Base-by-base conservation (phyloP, 2,888 invertebrate genomes). In the Galerucella nymphaeae region DNA sequence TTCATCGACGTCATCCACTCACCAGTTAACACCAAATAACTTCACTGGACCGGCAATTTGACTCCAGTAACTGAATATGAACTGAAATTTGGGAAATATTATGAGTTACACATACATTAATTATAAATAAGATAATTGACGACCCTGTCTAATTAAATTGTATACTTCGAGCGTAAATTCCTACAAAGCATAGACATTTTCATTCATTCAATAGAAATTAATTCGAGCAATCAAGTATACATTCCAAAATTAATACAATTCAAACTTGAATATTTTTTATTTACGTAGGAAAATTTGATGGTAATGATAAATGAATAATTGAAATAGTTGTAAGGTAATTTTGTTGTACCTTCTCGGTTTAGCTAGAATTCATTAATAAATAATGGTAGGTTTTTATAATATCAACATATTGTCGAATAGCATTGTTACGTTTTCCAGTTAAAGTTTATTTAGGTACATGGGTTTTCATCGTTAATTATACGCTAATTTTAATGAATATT, bases 401-500 rank as follows among this genome's bases (percentile, higher is more conserved):
- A 50, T 14, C 2, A 16, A 50, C 50, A 50, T 50, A 50, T 16
- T 50, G 8, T n/a, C 8, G 50, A 6, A 50, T 50, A 50, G 50
- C n/a, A 50, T 50, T 50, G 50, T 50, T 50, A 50, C 50, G 50
- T 50, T 50, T 50, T n/a, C 50, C 50, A 50, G 50, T 14, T 50
- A 50, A 16, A 50, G n/a, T 8, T 50, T n/a, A 50, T 50, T 50
- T 50, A n/a, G n/a, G n/a, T n/a, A 50, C 50, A 50, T 50, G 50
- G 50, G 50, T 50, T 50, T 50, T 4, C n/a, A 50, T n/a, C 14
- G n/a, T n/a, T 50, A 50, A 50, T 50, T 50, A 50, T 50, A 50
- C n/a, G 8, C 16, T 50, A n/a, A n/a, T n/a, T 50, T 50, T 50
- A n/a, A n/a, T 50, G 50, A 50, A 50, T n/a, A 50, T 14, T n/a